Base-by-base conservation (phyloP, 2,113 vertebrate genomes). In the Isichthys henryi region DNA sequence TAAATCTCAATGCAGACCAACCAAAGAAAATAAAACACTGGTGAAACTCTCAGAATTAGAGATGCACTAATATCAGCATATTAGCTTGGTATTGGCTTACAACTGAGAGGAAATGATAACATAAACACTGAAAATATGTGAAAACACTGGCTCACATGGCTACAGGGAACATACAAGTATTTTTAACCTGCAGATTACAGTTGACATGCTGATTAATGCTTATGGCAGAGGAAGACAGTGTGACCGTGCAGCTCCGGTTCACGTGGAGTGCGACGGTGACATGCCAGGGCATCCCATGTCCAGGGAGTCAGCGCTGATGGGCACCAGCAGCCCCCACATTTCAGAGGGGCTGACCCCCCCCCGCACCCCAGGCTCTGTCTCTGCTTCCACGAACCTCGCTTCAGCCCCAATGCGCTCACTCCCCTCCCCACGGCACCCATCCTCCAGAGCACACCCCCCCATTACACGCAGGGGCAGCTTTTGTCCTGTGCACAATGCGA, bases 401-500 rank as follows among this genome's bases (percentile, higher is more conserved):
- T 46, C 35, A 7, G 11, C 39, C 3, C 77, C 19, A n/a, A 19
- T 48, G 50, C 7, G 19, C 52, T 39, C 11, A 9, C 50, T 27
- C 56, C 43, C 50, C 74, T 45, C 49, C 74, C 31, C 17, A 50
- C 88, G 74, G 13, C 62, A n/a, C 88, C 56, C 87, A n/a, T 31
- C 87, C 46, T 35, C 82, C 23, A 35, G n/a, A 84, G 52, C 77
- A 58, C 52, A 11, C 84, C 89, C 45, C 48, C 52, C 85, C 87
- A 91, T 89, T 92, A 92, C 90, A 91, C 50, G 87, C 82, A 43
- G 88, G 52, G 58, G 87, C 70, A 46, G 88, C 90, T 92, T 91
- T 88, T 91, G 91, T 92, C 87, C 52, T 88, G 17, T 86, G 89
- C 90, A 91, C 62, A 92, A 91, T 88, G 58, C 86, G 74, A 90